phyloP scores from a whole-genome alignment of 2,113 vertebrate species.

The Cebus imitator region DNA sequence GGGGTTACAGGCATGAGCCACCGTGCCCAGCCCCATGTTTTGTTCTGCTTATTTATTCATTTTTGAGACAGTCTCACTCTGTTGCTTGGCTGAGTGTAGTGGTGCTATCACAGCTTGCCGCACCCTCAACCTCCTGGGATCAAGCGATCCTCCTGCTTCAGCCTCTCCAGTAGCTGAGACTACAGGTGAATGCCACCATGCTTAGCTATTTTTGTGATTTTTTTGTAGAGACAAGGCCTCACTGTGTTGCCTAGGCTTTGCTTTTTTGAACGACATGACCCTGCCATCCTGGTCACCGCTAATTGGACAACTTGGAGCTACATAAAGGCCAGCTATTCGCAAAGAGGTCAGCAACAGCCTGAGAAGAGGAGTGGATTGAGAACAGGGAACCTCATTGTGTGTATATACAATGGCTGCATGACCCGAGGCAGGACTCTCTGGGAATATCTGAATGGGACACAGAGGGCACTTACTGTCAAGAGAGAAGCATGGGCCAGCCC shows the following conservation, averaged over 20 bases:
- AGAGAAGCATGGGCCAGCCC: not conserved
- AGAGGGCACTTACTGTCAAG: fast-evolving
- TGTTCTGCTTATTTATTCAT: not conserved
- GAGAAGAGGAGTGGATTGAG: not conserved
- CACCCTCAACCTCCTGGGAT: too few species aligned
- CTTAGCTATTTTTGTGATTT: too few species aligned
- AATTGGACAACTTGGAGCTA: not conserved
- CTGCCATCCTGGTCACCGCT: too few species aligned
- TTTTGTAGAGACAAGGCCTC: too few species aligned
- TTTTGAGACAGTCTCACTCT: not conserved
- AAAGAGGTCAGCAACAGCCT: not conserved
- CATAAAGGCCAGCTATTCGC: not conserved
- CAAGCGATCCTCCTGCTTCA: too few species aligned
- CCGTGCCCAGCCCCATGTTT: not conserved
- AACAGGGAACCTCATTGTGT: fast-evolving
- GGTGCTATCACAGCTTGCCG: too few species aligned
- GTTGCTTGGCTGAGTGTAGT: too few species aligned
- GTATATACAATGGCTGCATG: not conserved
- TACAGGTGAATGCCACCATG: too few species aligned
- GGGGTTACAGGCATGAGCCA: not conserved
- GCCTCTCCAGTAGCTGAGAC: too few species aligned
- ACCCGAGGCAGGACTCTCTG: not conserved
- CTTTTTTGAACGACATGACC: not conserved
- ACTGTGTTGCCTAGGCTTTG: too few species aligned
- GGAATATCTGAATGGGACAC: not conserved